Evolutionary conservation across 2,113 vertebrate genomes (phyloP), one percentile per base, ranked within the genome.

Genomic region (Dinomys branickii): DNA sequence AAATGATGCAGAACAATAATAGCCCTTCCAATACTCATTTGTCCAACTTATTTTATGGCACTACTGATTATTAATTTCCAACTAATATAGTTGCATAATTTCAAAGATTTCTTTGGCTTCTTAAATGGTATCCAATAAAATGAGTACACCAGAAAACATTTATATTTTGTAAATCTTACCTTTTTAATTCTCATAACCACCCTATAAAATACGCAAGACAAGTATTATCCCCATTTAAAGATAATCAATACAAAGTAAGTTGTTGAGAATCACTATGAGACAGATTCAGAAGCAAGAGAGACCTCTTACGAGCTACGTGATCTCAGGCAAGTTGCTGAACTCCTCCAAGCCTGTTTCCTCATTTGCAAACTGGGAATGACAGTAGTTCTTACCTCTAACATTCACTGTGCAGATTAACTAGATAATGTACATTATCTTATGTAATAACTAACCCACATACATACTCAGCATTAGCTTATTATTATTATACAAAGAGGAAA

Each of bases 71-170:
- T 7, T 94, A 59, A 96, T 75, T 87, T 81, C n/a, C 86, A 91
- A 92, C 28, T 88, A 96, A 94, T 69, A 52, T 7, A 83, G 22
- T 17, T 94, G 24, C 4, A 77, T 69, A 44, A 95, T 50, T 94
- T 94, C 85, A 93, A 97, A 88, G 67, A 93, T 47, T 44, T 80
- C 59, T 94, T 75, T 87, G 38, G 26, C 17, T 61, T 91, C 54
- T 90, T 75, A 94, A 85, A 94, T 85, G 93, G 61, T 71, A 91
- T 52, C 28, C 35, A 73, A 54, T 69, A 94, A 94, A 90, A 94
- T 80, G 12, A 94, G 90, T 93, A 94, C 8, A 91, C 35, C 20
- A 63, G 58, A 41, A 35, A 93, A 94, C 16, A n/a, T 73, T 71
- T 71, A 38, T 33, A 73, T 87, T 90, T 73, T 69, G 33, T n/a